A percentile compares a stretch with the other conserved stretches of the same genome.
Evolutionary conservation across 2,888 invertebrate genomes (phyloP).

Genomic region (Andrena fulva): DNA sequence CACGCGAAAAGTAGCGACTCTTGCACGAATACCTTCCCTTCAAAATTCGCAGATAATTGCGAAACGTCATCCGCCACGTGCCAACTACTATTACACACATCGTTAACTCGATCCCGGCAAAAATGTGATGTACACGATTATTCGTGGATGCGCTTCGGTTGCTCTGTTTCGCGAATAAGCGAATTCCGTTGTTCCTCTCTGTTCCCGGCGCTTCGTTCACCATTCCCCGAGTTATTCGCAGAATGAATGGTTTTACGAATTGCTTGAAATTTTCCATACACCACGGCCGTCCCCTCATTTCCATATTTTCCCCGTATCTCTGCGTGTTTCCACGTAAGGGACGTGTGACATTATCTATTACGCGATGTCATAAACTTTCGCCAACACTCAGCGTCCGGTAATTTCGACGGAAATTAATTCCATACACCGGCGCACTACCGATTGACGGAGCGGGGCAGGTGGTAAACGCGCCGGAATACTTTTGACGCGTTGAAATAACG

Average conservation of each 20-base stretch:
- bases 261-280: background rate
- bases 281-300: background rate
- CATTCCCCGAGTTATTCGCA: background rate
- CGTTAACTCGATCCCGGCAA: background rate
- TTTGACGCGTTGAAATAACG: slow-evolving; percentile 58
- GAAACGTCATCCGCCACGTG: too few species aligned
- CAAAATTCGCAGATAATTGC: too few species aligned
- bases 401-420: slow-evolving; percentile 52
- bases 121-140: background rate
- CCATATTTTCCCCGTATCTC: slow-evolving; percentile 20
- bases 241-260: background rate
- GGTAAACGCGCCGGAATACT: slow-evolving; percentile 50
- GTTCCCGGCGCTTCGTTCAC: background rate
- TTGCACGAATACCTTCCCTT: too few species aligned
- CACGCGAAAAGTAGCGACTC: too few species aligned
- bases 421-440: slow-evolving; percentile 21
- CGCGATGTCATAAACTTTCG: slow-evolving; percentile 32
- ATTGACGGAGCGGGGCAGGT: background rate
- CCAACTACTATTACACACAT: background rate
- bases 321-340: background rate
- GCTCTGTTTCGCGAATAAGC: background rate
- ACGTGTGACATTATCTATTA: slow-evolving; percentile 9
- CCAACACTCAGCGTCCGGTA: slow-evolving; percentile 27
- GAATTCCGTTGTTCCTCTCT: background rate
- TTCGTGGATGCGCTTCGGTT: background rate